phyloP scores from a whole-genome alignment of 2,888 invertebrate species.

The Platypus cylindrus region DNA sequence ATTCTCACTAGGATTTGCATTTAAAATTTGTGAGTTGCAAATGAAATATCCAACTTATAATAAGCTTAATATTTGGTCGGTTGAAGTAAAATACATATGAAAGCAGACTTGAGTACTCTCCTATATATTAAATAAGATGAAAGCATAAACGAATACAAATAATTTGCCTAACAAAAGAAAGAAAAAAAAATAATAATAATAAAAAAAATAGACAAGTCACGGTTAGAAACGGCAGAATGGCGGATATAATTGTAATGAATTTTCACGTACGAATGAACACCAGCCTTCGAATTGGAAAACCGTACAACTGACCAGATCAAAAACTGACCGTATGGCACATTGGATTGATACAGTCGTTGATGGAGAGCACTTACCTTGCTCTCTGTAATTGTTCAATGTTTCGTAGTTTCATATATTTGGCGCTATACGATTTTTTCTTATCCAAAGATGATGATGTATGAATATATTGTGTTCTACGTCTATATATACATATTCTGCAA shows the following conservation, averaged over 20 bases:
- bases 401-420: slow-evolving; percentile 30
- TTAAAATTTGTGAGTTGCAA: too few relatives aligned
- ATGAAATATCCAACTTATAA: too few relatives aligned
- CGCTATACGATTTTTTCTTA: slow-evolving; percentile 25
- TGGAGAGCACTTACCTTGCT: slow-evolving; percentile 20
- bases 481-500: slow-evolving; percentile 31
- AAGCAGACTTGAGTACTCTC: too few relatives aligned
- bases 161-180: too few relatives aligned
- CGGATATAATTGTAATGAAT: slow-evolving; percentile 4
- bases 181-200: slow-evolving; percentile 7
- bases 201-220: slow-evolving; percentile 12
- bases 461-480: slow-evolving; percentile 26
- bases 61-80: too few relatives aligned
- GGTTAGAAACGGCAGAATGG: slow-evolving; percentile 7
- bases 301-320: slow-evolving; percentile 9
- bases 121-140: too few relatives aligned
- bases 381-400: slow-evolving; percentile 22
- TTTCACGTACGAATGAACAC: slow-evolving; percentile 9
- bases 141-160: too few relatives aligned
- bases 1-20: too few relatives aligned
- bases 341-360: slow-evolving; percentile 9
- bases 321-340: slow-evolving; percentile 14
- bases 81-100: too few relatives aligned
- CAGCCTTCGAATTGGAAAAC: slow-evolving; percentile 9
- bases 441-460: slow-evolving; percentile 17